Evolutionary conservation across 2,113 vertebrate species (phyloP).

Genomic region (Clarias batrachus): DNA sequence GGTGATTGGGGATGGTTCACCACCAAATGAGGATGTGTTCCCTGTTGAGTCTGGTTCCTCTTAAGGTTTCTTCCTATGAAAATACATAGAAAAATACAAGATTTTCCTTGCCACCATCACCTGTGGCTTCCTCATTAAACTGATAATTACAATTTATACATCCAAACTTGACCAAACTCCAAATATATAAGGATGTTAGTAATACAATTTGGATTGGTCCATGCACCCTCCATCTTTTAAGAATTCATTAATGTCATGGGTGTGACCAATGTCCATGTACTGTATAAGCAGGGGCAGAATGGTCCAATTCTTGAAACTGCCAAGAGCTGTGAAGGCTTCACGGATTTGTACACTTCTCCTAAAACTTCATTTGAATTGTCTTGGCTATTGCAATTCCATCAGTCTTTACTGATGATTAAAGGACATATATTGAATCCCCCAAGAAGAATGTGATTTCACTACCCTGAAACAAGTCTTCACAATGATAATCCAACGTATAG

Average conservation of each 20-base stretch:
- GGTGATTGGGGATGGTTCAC: no score
- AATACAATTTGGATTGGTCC: background rate
- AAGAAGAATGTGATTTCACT: background rate
- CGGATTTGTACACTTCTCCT: background rate
- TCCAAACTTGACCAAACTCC: no score
- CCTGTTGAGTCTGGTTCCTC: no score
- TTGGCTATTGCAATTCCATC: background rate
- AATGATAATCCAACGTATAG: background rate
- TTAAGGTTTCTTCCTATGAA: no score
- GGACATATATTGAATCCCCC: background rate
- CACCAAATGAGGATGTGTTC: no score
- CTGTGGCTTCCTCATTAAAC: no score
- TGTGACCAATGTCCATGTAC: background rate
- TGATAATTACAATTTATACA: no score
- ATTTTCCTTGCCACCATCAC: no score
- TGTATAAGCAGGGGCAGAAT: background rate
- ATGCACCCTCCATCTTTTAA: background rate
- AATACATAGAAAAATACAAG: no score
- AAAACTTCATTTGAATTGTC: background rate
- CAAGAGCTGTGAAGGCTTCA: background rate
- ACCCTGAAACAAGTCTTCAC: background rate
- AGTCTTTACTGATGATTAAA: background rate
- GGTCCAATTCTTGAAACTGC: background rate
- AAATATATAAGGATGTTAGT: background rate
- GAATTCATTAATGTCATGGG: background rate